Evolutionary conservation across 2,888 invertebrate genomes (phyloP), one percentile per base, ranked within the genome.

Genomic region (Lasioglossum malachurum): DNA sequence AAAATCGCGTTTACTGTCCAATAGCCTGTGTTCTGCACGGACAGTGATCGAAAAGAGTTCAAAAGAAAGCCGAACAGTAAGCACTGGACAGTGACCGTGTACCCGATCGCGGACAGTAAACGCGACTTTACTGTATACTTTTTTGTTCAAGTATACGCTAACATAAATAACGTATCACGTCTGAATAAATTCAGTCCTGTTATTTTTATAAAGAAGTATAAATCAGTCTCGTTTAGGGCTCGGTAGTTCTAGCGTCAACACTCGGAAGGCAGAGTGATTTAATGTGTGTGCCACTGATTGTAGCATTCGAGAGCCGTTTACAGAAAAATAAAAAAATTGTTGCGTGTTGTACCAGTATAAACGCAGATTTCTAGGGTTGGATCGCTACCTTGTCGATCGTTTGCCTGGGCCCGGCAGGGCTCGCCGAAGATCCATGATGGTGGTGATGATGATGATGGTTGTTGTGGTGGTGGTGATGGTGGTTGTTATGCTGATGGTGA

Each of bases 341-440:
- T 64, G 31, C 64, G 16, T 5, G 27, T 60, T 60, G 27, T 60
- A 60, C 27, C 64, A 31, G 64, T 31, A 2, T 64, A 64, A 64
- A 31, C 31, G 64, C 7, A 64, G 31, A 64, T 27, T 31, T 67
- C 27, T 49, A 46, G 16, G 23, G 67, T 53, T 53, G 46, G 31
- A 71, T 64, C 67, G 78, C 87, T 90, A 93, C 94, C 93, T 95
- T 95, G 74, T 94, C 94, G 80, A 93, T 93, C 83, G 88, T 75
- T 91, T 94, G 94, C 78, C 93, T 93, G 76, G 92, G 89, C 77
- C 93, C 92, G 80, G 94, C 92, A 72, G 94, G 93, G 86, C 94
- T 94, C 85, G 92, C 88, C 80, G 94, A 89, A 82, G 94, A 92
- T 92, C 92, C 93, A 93, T 93, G 85, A 10, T 91, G 86, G 27